Conservation (phyloP, 2,888 invertebrate species). For the Conus canariensis region DNA sequence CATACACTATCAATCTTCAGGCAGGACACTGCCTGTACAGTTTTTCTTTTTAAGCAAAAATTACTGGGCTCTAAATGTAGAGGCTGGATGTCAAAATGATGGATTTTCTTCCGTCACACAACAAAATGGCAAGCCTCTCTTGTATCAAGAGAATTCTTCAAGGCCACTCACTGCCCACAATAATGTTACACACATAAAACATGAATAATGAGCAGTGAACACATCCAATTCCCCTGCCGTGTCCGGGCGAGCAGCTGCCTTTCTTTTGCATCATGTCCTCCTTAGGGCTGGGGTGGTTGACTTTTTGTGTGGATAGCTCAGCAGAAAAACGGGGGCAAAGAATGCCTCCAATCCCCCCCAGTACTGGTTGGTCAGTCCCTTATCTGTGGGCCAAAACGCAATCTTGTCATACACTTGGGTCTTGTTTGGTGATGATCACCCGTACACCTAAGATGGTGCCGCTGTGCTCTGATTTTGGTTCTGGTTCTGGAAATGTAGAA, state of each 20-base stretch:
- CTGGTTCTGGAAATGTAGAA: background rate
- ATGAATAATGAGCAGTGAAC: background rate
- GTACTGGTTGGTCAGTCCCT: background rate
- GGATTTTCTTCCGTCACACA: background rate
- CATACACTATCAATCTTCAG: background rate
- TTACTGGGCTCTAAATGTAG: background rate
- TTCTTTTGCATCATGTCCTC: conserved; percentile 16
- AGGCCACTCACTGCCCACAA: conserved; percentile 3
- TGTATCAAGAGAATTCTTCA: background rate
- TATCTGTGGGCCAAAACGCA: background rate
- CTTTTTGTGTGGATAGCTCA: background rate
- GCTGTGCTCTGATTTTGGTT: conserved; percentile 29
- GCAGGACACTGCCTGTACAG: background rate
- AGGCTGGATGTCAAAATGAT: background rate
- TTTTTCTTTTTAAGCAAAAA: background rate
- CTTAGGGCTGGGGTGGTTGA: background rate
- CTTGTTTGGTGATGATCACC: background rate
- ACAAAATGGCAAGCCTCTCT: background rate
- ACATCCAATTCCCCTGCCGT: background rate
- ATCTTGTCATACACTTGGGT: background rate
- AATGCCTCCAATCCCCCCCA: background rate
- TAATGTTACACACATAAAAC: background rate
- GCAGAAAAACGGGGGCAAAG: background rate
- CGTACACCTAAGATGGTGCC: background rate
- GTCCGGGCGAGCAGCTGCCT: background rate